These are phyloP conservation scores for Orientallactaga bullata DNA, from an alignment of 2,113 vertebrate species.

Conservation along the genomic window DNA sequence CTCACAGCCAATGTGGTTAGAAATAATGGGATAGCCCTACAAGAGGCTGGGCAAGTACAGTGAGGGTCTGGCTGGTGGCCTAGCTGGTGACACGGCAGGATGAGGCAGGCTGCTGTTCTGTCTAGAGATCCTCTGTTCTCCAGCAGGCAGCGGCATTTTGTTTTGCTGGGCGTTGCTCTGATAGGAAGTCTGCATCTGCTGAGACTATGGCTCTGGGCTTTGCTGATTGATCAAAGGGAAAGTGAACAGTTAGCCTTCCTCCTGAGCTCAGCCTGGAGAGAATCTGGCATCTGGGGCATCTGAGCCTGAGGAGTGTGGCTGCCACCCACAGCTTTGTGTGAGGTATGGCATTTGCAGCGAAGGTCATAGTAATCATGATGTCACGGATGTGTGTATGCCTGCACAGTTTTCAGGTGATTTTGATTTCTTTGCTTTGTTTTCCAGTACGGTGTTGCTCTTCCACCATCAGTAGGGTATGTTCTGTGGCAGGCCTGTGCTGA, in stretches of 20 bases:
- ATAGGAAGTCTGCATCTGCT: background rate
- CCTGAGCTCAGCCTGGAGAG: background rate
- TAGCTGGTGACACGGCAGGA: background rate
- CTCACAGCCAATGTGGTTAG: background rate
- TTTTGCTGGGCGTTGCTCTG: background rate
- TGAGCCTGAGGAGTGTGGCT: accelerated
- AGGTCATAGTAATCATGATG: background rate
- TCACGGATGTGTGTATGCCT: background rate
- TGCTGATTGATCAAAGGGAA: background rate
- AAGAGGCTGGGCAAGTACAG: background rate
- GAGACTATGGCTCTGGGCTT: background rate
- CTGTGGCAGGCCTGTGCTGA: background rate
- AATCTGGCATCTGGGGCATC: accelerated
- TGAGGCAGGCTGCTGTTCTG: background rate
- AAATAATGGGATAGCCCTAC: background rate
- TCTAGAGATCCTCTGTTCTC: background rate
- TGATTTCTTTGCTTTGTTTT: background rate
- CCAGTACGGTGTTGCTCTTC: background rate
- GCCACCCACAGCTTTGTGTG: background rate
- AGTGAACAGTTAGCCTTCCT: background rate
- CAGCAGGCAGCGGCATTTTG: background rate
- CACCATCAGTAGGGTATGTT: accelerated
- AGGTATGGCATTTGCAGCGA: no score
- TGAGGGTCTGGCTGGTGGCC: background rate
- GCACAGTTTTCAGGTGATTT: background rate